Base-by-base conservation (phyloP, 1,140 invertebrate species). In the Papilio glaucus region DNA sequence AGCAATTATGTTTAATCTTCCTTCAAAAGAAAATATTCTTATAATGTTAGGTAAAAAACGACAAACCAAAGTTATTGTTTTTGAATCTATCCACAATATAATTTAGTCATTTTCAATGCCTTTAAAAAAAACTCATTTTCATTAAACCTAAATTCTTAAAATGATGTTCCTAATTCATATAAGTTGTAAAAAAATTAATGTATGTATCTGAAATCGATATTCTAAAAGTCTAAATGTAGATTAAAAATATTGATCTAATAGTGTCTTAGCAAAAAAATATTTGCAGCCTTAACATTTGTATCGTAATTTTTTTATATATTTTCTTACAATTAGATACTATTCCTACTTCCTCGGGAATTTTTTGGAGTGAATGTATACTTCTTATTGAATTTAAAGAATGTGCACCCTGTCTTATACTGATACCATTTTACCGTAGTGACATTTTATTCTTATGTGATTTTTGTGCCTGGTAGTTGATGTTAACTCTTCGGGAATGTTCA, bases 201-300 rank as follows among this genome's bases (percentile, higher is more conserved):
- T 33, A 33, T 3, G 2, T 33, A n/a, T n/a, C n/a, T n/a, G n/a
- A 33, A 33, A 33, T 33, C 29, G 4, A 21, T 21, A 49, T 49
- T 18, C 8, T 18, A 49, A 57, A 57, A 21, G 49, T 57, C 49
- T 57, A 57, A 57, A 57, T 57, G 49, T 57, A 57, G 21, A 24
- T 57, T 53, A 24, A 26, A 21, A 49, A 21, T 53, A 45, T 33
- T 33, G 6, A 33, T 45, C 49, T 57, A 26, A 24, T 57, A 57
- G 49, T 57, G 49, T 57, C 49, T 57, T 57, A 24, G 49, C 49
- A 57, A 57, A 57, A 12, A 6, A 57, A 57, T 57, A 57, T 26
- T 24, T 57, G 49, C 49, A 57, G 49, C 49, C 49, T 45, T 45
- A 45, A 7, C 8, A 18, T 45, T 12, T 42, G 18, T 45, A 45